Base-by-base conservation (phyloP, 2,797 vertebrate genomes). In the Spheniscus humboldti region DNA sequence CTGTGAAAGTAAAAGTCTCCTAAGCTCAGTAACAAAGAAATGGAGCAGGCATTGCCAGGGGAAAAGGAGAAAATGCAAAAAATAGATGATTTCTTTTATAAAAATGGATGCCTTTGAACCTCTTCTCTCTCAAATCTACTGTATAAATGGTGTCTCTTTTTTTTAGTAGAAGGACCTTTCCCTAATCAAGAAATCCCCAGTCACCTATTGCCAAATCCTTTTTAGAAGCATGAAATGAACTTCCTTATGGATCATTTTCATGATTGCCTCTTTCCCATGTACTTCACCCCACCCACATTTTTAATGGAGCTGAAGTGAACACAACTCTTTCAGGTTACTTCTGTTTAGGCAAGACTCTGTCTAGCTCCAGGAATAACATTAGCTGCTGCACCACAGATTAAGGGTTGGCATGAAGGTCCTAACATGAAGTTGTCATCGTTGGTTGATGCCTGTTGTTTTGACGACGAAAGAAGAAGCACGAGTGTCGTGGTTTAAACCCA, bases 271-370 rank as follows among this genome's bases (percentile, higher is more conserved):
- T 97, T 96, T 96, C 96, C 89, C 91, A 73, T 95, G 71, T 92
- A 85, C 64, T 96, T 95, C 69, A 95, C 94, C 76, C 96, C 96
- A 96, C 95, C 94, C 94, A 91, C 89, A 88, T 96, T 94, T 97
- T 95, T 83, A 84, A 94, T 90, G 92, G 94, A 93, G 66, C 81
- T 91, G 47, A 93, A 96, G 74, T 64, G 94, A 96, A 64, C 71
- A 81, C 35, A 45, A 30, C 47, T 63, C 66, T 63, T 83, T 77
- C 50, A 83, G 87, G 79, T 78, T 91, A 52, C 82, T 90, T 91
- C 82, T 90, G 69, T 92, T 92, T 92, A 86, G 89, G 87, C 92
- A 95, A 91, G 66, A 90, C 63, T 88, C 22, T 76, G 28, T 41
- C 52, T 72, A 90, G 55, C 87, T 94, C 95, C 94, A 96, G 94